These are phyloP conservation scores for Drosophila meridiana DNA, from an alignment of 2,888 invertebrate species.

Conservation along the genomic window DNA sequence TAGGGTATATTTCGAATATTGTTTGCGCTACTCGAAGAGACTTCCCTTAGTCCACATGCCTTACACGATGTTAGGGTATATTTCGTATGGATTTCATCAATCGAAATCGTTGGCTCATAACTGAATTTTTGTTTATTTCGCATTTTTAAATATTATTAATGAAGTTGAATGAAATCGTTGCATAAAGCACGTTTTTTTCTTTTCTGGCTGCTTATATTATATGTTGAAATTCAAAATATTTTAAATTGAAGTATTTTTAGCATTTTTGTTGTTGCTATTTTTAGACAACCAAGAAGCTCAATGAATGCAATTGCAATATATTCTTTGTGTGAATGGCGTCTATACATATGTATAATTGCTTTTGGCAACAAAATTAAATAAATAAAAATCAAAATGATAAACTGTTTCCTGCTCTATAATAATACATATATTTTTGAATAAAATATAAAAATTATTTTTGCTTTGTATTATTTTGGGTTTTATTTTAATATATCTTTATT, in stretches of 20 bases:
- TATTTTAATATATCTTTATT: too few species aligned
- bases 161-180: slow-evolving; percentile 33
- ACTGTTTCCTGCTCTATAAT: neutral
- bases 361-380: neutral
- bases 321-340: slow-evolving; percentile 15
- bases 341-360: neutral
- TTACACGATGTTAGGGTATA: neutral
- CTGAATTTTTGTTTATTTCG: slow-evolving; percentile 15
- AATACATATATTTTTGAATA: neutral
- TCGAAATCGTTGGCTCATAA: slow-evolving; percentile 8
- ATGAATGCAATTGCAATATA: slow-evolving; percentile 51
- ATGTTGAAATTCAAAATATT: slow-evolving; percentile 14
- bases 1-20: slow-evolving; percentile 3
- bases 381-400: neutral
- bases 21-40: neutral
- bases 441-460: too few species aligned
- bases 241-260: slow-evolving; percentile 34
- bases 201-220: neutral
- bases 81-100: slow-evolving; percentile 3
- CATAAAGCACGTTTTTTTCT: slow-evolving; percentile 11
- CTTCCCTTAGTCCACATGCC: neutral
- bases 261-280: slow-evolving; percentile 46
- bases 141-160: slow-evolving; percentile 29
- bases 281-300: slow-evolving; percentile 42
- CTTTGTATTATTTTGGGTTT: neutral